A percentile compares a stretch with the other conserved stretches of the same genome.
These are phyloP conservation scores for Pseudoatta argentina DNA, from an alignment of 1,140 invertebrate genomes.

Conservation along the genomic window DNA sequence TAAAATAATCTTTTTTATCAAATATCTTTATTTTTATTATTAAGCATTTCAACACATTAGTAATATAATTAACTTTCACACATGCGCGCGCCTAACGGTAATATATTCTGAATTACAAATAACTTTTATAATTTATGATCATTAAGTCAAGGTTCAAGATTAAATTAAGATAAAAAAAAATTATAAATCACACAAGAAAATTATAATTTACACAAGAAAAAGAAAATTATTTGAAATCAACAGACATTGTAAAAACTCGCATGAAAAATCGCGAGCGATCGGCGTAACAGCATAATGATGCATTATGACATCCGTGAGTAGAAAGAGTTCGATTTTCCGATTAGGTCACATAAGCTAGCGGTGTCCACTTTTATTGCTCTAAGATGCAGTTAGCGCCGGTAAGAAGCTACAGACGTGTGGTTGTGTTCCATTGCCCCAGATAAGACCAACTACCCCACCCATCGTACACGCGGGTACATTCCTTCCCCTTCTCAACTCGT, in stretches of 20 bases:
- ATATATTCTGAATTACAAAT: not conserved
- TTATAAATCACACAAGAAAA: not conserved
- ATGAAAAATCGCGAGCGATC: not conserved
- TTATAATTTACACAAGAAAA: not conserved
- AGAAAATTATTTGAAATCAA: not conserved
- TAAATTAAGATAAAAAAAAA: not conserved
- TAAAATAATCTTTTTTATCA: no score
- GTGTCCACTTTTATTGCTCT: slow-evolving; percentile 24
- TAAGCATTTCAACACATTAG: not conserved
- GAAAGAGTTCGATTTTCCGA: slow-evolving; percentile 36
- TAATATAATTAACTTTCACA: not conserved
- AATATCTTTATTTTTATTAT: not conserved
- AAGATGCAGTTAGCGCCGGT: slow-evolving; percentile 18
- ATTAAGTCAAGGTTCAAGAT: not conserved
- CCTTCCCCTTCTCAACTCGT: slow-evolving; percentile 18
- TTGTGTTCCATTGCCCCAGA: slow-evolving; percentile 77
- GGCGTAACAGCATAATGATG: not conserved
- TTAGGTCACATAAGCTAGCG: slow-evolving; percentile 24
- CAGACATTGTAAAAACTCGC: not conserved
- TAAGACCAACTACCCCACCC: slow-evolving; percentile 60
- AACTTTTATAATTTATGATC: not conserved
- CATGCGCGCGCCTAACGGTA: not conserved
- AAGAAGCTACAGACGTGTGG: slow-evolving; percentile 46
- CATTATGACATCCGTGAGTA: not conserved
- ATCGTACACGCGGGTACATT: not conserved